Evolutionary conservation across 2,888 invertebrate species (phyloP).

Genomic region (Aporophyla nigra): DNA sequence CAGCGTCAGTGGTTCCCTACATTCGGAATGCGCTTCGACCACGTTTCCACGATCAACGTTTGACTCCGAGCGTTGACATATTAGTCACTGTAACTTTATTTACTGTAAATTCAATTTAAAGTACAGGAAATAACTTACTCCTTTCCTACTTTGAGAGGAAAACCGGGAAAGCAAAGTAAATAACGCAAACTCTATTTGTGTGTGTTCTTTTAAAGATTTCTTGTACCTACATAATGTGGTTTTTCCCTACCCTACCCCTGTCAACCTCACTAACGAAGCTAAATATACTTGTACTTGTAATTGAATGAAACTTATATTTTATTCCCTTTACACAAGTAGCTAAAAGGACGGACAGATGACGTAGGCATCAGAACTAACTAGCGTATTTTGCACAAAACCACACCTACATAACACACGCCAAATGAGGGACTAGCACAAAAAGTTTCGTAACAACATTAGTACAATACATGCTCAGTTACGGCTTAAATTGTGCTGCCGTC

Average conservation of each 20-base stretch:
- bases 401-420: slow-evolving; percentile 24
- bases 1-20: slow-evolving; percentile 16
- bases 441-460: slow-evolving; percentile 40
- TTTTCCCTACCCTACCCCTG: background rate
- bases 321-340: slow-evolving; percentile 18
- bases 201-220: background rate
- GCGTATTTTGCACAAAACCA: slow-evolving; percentile 37
- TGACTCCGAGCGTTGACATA: slow-evolving; percentile 25
- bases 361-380: slow-evolving; percentile 6
- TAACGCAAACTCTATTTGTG: background rate
- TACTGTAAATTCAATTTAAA: slow-evolving; percentile 32
- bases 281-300: slow-evolving; percentile 9
- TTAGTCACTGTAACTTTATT: slow-evolving; percentile 29
- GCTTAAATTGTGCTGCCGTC: slow-evolving; percentile 42
- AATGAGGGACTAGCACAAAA: slow-evolving; percentile 37
- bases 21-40: slow-evolving; percentile 9
- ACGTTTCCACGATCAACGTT: slow-evolving; percentile 43
- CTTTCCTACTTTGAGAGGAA: background rate
- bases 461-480: slow-evolving; percentile 15
- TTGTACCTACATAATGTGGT: background rate
- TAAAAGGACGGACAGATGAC: slow-evolving; percentile 7
- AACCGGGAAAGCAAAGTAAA: background rate
- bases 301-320: slow-evolving; percentile 25
- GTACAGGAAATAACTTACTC: slow-evolving; percentile 5
- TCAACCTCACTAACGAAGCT: background rate